Percentiles rank a stretch among this genome's conserved stretches.
These are phyloP conservation scores for Apamea epomidion DNA, from an alignment of 2,888 invertebrate genomes.

Conservation along the genomic window DNA sequence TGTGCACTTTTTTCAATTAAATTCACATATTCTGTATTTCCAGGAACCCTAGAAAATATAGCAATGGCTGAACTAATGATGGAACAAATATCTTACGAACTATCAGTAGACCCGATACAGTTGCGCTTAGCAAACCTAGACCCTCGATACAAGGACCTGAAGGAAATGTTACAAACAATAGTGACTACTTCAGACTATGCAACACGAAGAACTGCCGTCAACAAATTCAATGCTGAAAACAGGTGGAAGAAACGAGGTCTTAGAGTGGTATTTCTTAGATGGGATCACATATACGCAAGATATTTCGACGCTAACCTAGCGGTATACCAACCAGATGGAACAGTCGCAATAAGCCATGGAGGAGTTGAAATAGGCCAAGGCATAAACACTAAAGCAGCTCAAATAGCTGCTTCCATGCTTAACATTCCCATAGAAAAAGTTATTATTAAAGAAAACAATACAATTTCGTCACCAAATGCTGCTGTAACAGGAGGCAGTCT, in stretches of 20 bases:
- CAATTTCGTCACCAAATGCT: slow-evolving; percentile 91
- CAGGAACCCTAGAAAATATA: slow-evolving; percentile 89
- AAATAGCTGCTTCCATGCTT: slow-evolving; percentile 92
- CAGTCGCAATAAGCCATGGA: slow-evolving; percentile 91
- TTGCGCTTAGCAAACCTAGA: slow-evolving; percentile 89
- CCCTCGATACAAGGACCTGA: slow-evolving; percentile 71
- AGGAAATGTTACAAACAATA: slow-evolving; percentile 88
- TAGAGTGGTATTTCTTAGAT: slow-evolving; percentile 91
- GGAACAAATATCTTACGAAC: slow-evolving; percentile 90
- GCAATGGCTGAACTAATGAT: slow-evolving; percentile 91
- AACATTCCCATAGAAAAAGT: slow-evolving; percentile 92
- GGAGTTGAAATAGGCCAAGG: slow-evolving; percentile 94
- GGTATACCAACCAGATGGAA: slow-evolving; percentile 85
- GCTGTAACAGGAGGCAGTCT: slow-evolving; percentile 92
- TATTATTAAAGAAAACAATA: slow-evolving; percentile 91
- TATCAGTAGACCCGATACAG: slow-evolving; percentile 89
- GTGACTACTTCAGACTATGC: slow-evolving; percentile 80
- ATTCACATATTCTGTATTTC: neutral
- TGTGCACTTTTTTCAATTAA: neutral
- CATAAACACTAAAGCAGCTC: slow-evolving; percentile 92
- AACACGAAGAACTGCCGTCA: slow-evolving; percentile 84
- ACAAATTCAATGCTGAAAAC: slow-evolving; percentile 91
- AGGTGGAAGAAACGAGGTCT: slow-evolving; percentile 94
- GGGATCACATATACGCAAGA: slow-evolving; percentile 65
- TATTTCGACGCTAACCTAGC: slow-evolving; percentile 64